Percentiles rank a stretch among this genome's conserved stretches.
phyloP scores from a whole-genome alignment of 2,888 invertebrate genomes.

The Drosophila siamana region DNA sequence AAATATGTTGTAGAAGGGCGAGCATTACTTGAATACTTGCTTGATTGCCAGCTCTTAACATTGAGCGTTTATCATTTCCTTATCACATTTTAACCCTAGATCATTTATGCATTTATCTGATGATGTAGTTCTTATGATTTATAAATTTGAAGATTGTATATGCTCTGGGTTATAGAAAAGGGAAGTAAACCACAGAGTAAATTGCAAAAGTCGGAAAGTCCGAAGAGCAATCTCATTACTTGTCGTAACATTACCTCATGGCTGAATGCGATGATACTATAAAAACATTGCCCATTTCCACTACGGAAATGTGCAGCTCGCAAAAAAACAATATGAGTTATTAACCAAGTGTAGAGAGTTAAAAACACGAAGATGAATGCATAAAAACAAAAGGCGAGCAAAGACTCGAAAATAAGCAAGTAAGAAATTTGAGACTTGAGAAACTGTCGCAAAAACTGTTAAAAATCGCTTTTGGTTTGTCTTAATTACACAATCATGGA shows the following conservation, averaged over 20 bases:
- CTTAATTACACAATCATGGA: constrained; percentile 64
- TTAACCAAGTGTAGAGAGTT: constrained; percentile 44
- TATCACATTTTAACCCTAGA: background rate
- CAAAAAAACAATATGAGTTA: constrained; percentile 52
- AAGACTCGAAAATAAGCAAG: constrained; percentile 5
- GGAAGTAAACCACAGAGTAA: constrained; percentile 41
- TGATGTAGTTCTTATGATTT: constrained; percentile 12
- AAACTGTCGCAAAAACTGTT: constrained; percentile 61
- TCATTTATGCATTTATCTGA: background rate
- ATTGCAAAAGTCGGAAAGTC: constrained; percentile 49
- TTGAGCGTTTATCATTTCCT: constrained; percentile 26
- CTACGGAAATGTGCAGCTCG: constrained; percentile 41
- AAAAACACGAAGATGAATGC: constrained; percentile 35
- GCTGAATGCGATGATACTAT: constrained; percentile 32
- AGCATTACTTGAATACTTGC: background rate
- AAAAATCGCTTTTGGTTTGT: constrained; percentile 40
- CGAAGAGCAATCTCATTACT: constrained; percentile 45
- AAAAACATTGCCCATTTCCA: constrained; percentile 39
- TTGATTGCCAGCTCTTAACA: background rate
- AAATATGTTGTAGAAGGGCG: background rate
- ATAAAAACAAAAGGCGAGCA: constrained; percentile 26
- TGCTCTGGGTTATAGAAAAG: constrained; percentile 1
- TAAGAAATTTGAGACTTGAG: constrained; percentile 33
- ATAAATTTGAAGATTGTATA: constrained; percentile 30
- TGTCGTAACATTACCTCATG: constrained; percentile 49